These are phyloP conservation scores for Haplochromis burtoni DNA, from an alignment of 2,113 vertebrate species.

Conservation along the genomic window DNA sequence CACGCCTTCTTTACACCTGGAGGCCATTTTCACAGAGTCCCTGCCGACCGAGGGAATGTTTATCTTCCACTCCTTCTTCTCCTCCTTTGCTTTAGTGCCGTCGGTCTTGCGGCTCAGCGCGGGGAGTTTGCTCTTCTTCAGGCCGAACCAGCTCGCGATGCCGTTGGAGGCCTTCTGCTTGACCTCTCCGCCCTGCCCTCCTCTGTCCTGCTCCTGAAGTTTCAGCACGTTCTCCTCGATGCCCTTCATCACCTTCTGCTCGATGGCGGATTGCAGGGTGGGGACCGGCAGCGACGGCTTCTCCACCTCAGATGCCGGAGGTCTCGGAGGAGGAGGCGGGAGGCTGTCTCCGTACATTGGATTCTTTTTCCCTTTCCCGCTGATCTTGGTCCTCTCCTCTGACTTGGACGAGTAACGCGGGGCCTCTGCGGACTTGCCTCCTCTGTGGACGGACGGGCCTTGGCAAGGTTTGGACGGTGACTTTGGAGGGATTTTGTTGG, in stretches of 20 bases:
- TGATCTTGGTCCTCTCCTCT: conserved; percentile 72
- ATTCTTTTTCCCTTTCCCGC: conserved; percentile 70
- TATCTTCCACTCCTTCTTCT: conserved; percentile 74
- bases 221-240: conserved; percentile 92
- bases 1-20: conserved; percentile 74
- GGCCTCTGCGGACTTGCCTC: conserved; percentile 50
- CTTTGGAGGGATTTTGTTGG: conserved; percentile 83
- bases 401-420: conserved; percentile 65
- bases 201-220: conserved; percentile 83
- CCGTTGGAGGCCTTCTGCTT: conserved; percentile 87
- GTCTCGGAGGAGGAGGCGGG: conserved; percentile 64
- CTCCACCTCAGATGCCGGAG: conserved; percentile 38
- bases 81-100: conserved; percentile 70
- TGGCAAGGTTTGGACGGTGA: conserved; percentile 79
- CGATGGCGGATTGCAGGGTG: conserved; percentile 80
- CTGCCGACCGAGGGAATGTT: conserved; percentile 69
- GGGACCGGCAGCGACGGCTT: conserved; percentile 38
- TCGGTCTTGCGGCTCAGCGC: conserved; percentile 85
- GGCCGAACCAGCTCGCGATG: conserved; percentile 92
- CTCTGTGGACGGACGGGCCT: conserved; percentile 48
- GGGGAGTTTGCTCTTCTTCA: conserved; percentile 89
- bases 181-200: conserved; percentile 62
- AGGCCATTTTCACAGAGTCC: conserved; percentile 72
- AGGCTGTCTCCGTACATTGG: conserved; percentile 67
- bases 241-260: conserved; percentile 98